Percentiles rank a stretch among this genome's conserved stretches.
phyloP scores from a whole-genome alignment of 2,797 vertebrate species.

The Onychomys arenicola region DNA sequence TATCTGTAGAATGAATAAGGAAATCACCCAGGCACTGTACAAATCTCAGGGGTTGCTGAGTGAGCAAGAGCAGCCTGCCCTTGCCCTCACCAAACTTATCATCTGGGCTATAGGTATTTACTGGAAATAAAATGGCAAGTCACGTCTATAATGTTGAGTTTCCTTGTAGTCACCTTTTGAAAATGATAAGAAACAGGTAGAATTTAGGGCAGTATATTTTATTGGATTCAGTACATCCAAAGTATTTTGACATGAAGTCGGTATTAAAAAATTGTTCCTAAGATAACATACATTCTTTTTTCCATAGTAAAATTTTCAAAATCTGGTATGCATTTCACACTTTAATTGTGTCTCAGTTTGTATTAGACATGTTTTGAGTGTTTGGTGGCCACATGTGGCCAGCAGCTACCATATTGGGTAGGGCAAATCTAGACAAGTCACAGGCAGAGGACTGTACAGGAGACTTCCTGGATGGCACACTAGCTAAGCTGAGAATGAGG shows the following conservation, averaged over 20 bases:
- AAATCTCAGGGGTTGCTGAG: not conserved
- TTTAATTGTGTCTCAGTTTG: not conserved
- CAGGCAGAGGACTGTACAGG: not conserved
- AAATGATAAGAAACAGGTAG: not conserved
- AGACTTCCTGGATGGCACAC: not conserved
- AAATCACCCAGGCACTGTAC: not conserved
- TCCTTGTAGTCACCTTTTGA: not conserved
- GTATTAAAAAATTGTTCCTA: not conserved
- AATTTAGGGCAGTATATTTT: slow-evolving; percentile 7
- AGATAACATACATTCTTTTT: not conserved
- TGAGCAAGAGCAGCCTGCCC: not conserved
- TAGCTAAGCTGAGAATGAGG: not conserved
- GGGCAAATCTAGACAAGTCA: not conserved
- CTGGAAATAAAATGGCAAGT: not conserved
- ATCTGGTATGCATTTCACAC: not conserved
- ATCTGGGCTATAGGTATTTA: not conserved
- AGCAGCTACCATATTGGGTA: not conserved
- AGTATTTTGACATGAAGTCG: slow-evolving; percentile 47
- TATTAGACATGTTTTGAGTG: not conserved
- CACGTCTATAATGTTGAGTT: not conserved
- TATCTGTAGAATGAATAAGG: not conserved
- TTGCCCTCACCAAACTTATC: not conserved
- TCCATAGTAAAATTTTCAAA: not conserved
- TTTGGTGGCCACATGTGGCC: not conserved
- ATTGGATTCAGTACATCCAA: not conserved